These are phyloP conservation scores for Sphenodon punctatus DNA, from an alignment of 2,797 vertebrate species.

Conservation along the genomic window DNA sequence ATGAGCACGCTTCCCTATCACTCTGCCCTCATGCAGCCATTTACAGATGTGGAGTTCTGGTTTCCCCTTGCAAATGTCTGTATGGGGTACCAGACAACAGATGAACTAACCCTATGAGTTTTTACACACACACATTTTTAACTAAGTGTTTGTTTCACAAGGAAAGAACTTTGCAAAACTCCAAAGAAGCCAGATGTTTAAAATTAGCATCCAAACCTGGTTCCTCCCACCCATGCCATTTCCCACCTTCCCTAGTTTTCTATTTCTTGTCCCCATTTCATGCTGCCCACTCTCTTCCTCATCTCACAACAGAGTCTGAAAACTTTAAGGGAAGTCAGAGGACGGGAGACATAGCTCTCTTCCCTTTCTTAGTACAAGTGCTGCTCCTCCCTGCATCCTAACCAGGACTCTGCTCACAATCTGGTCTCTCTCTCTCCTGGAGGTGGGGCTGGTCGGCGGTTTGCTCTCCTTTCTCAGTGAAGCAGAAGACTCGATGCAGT, in stretches of 20 bases:
- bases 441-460: not conserved
- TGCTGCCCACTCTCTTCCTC: not conserved
- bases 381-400: not conserved
- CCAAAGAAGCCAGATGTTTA: not conserved
- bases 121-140: not conserved
- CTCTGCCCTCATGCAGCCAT: not conserved
- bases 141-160: not conserved
- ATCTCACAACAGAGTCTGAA: not conserved
- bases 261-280: no score
- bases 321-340: no score
- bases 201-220: no score
- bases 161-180: not conserved
- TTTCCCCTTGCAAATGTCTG: accelerated
- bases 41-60: no score
- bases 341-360: not conserved
- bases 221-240: not conserved
- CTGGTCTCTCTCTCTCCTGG: not conserved
- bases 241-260: not conserved
- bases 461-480: not conserved
- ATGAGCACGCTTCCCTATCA: not conserved
- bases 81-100: accelerated
- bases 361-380: not conserved
- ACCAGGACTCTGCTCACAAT: not conserved
- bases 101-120: not conserved
- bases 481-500: not conserved